Evolutionary conservation across 1,140 invertebrate genomes (phyloP), one percentile per base, ranked within the genome.

Genomic region (Hyles vespertilio): DNA sequence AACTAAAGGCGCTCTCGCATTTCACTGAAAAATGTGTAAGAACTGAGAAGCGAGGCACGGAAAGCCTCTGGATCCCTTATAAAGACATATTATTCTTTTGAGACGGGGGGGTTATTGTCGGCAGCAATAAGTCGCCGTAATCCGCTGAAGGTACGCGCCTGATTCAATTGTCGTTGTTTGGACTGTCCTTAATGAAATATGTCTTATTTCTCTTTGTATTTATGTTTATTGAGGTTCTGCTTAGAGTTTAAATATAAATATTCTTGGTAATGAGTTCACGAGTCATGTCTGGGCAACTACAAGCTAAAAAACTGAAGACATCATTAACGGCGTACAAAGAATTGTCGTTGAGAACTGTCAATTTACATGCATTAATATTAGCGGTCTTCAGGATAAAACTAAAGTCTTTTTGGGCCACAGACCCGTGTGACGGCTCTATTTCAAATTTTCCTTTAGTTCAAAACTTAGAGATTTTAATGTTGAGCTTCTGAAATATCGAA

Each of bases 41-140:
- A 81, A 83, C 77, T 82, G 80, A 81, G 84, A 79, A 84, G 79
- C 83, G 80, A 81, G 79, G 78, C 77, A 81, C 70, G 78, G 77
- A 85, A 85, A 85, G 81, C 82, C 80, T 66, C 68, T 73, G 79
- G 76, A 83, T 84, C 76, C 78, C 70, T 85, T 87, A 85, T 85
- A 87, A 85, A 87, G 84, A 87, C 82, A 84, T 85, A 87, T 87
- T 87, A 87, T 85, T 87, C 84, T 83, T 87, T 85, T 82, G 84
- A 87, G 75, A 63, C 74, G 70, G 69, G 79, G 72, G 72, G 74
- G 76, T 81, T 51, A 51, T 51, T 77, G 78, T 69, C 63, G 77
- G 69, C 63, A 72, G 79, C 78, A 81, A 84, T 85, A 85, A 85
- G 81, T 78, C 79, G 63, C 59, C 74, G 75, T 85, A 84, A 87